Evolutionary conservation across 2,113 vertebrate species (phyloP).

Genomic region (Upupa epops): DNA sequence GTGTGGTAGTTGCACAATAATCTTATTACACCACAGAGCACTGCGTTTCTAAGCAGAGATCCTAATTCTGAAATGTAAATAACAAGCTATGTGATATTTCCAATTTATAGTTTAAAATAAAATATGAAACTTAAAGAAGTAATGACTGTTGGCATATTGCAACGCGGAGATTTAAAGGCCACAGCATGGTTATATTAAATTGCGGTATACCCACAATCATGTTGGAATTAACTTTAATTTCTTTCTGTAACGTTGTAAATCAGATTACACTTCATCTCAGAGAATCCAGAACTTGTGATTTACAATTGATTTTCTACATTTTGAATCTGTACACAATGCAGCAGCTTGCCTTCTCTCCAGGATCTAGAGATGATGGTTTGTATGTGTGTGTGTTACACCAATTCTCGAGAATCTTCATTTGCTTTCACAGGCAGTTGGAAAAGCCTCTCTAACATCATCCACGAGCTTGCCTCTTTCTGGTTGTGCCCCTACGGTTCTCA

Average conservation of each 20-base stretch:
- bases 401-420: background rate
- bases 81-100: conserved; percentile 64
- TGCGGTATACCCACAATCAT: conserved; percentile 45
- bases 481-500: background rate
- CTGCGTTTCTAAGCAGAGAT: conserved; percentile 37
- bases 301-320: conserved; percentile 36
- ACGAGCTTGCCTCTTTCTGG: background rate
- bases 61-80: conserved; percentile 64
- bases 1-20: conserved; percentile 46
- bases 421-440: background rate
- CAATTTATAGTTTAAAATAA: conserved; percentile 68
- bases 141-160: conserved; percentile 43
- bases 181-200: conserved; percentile 62
- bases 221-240: conserved; percentile 53
- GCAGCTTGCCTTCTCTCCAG: conserved; percentile 15
- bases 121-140: conserved; percentile 54
- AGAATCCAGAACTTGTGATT: conserved; percentile 24
- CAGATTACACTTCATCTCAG: conserved; percentile 38
- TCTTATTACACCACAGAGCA: background rate
- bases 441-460: background rate
- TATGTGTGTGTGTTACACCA: background rate
- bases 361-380: background rate
- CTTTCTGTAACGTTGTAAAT: conserved; percentile 61
- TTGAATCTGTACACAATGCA: conserved; percentile 23
- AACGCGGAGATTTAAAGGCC: conserved; percentile 63